These are phyloP conservation scores for Amblyraja radiata DNA, from an alignment of 2,797 vertebrate genomes.

Conservation along the genomic window DNA sequence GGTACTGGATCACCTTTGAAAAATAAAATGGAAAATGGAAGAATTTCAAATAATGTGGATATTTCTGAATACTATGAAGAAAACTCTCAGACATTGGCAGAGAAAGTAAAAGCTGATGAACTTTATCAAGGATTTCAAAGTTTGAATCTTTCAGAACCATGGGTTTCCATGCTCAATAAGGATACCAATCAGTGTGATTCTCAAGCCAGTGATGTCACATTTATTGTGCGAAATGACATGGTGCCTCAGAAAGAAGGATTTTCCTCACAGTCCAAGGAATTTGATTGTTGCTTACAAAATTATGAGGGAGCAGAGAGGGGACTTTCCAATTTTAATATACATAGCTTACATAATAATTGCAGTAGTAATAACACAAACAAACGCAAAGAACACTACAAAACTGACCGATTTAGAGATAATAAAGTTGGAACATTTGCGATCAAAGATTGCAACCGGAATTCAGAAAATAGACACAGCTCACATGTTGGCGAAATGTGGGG, in stretches of 20 bases:
- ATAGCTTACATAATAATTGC: conserved; percentile 39
- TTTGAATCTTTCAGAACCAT: conserved; percentile 48
- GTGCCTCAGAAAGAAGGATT: conserved; percentile 37
- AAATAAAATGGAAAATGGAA: conserved; percentile 39
- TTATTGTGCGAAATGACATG: conserved; percentile 34
- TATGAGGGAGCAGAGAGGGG: conserved; percentile 6
- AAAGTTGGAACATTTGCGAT: conserved; percentile 40
- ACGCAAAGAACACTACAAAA: conserved; percentile 45
- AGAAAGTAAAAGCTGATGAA: conserved; percentile 42
- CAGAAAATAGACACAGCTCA: conserved; percentile 10
- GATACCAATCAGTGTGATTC: conserved; percentile 37
- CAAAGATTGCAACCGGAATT: conserved; percentile 39
- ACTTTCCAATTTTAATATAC: neutral
- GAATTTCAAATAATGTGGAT: conserved; percentile 41
- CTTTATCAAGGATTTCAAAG: conserved; percentile 48
- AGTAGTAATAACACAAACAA: neutral
- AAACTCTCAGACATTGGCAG: conserved; percentile 39
- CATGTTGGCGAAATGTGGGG: conserved; percentile 44
- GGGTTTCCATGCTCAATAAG: conserved; percentile 41
- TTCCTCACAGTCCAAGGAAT: conserved; percentile 18
- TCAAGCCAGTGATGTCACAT: conserved; percentile 34
- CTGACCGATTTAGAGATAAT: conserved; percentile 41
- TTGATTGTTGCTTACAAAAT: conserved; percentile 36
- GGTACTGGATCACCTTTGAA: conserved; percentile 43
- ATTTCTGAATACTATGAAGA: conserved; percentile 42